phyloP scores from a whole-genome alignment of 2,888 invertebrate genomes.

The Temnothorax unifasciatus region DNA sequence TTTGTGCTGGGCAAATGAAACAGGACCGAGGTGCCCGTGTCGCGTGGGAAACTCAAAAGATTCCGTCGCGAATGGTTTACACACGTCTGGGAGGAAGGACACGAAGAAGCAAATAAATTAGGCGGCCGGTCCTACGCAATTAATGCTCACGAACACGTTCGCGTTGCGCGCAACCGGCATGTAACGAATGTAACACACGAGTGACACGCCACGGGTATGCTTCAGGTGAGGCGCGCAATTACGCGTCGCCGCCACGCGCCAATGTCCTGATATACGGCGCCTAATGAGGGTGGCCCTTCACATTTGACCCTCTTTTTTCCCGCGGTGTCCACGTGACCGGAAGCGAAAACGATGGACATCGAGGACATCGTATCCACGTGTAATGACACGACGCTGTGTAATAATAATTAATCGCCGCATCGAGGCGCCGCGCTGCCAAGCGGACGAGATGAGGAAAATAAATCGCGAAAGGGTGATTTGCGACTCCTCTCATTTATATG shows the following conservation, averaged over 20 bases:
- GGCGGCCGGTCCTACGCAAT: slow-evolving; percentile 24
- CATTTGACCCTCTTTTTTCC: slow-evolving; percentile 60
- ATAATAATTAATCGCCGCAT: slow-evolving; percentile 53
- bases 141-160: slow-evolving; percentile 54
- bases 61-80: slow-evolving; percentile 60
- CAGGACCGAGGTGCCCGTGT: slow-evolving; percentile 41
- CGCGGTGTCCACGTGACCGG: slow-evolving; percentile 72
- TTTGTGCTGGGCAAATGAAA: slow-evolving; percentile 61
- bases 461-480: background rate
- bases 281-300: slow-evolving; percentile 58
- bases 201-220: background rate
- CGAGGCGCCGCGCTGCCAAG: background rate
- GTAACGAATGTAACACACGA: slow-evolving; percentile 56
- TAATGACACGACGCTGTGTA: slow-evolving; percentile 21
- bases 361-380: slow-evolving; percentile 41
- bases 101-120: slow-evolving; percentile 55
- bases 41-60: slow-evolving; percentile 66
- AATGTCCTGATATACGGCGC: slow-evolving; percentile 57
- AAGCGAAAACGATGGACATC: slow-evolving; percentile 59
- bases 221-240: slow-evolving; percentile 64
- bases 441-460: background rate
- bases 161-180: slow-evolving; percentile 54
- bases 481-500: background rate
- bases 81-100: slow-evolving; percentile 44
- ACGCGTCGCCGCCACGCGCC: slow-evolving; percentile 64